Base-by-base conservation (phyloP, 2,888 invertebrate genomes). In the Osmoderma eremita region DNA sequence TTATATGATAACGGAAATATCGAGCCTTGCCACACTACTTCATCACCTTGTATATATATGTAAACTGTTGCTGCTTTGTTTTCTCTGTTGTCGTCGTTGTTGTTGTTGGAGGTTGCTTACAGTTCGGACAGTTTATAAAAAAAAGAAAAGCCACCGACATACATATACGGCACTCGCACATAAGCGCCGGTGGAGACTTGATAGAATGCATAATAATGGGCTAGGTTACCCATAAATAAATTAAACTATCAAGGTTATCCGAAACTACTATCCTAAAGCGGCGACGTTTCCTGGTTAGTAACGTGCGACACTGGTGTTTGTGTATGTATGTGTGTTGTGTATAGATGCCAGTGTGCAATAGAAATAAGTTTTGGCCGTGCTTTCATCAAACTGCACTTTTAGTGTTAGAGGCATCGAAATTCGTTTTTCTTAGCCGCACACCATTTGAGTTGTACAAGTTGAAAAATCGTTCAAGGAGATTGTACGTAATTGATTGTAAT, bases 151-250 rank as follows among this genome's bases (percentile, higher is more conserved):
- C 77, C 77, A 77, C 72, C 24, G 17, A 3, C 42, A 13, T 18
- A 48, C 56, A 50, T 30, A 42, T 30, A 30, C 38, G 38, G 17
- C 12, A 39, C 12, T 17, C 17, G 12, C 18, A 53, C 12, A 18
- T 30, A 30, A n/a, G 24, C 30, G 30, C 18, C 39, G 41, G 41
- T 41, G 20, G 22, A 41, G 30, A 48, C 53, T 75, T 77, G 78
- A 76, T 76, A 77, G 78, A 77, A 75, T 75, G 74, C 74, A 77
- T 77, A 77, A 78, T 79, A 78, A 79, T 78, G 78, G 78, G 79
- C 74, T 79, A 77, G 78, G 78, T 79, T 77, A 78, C 78, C 75
- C 77, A 78, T 79, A 79, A 79, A 79, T 78, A 78, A 78, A 79
- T 78, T 77, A 77, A 78, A 77, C 75, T 74, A 75, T 76, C 79